Evolutionary conservation across 2,888 invertebrate genomes (phyloP).

Genomic region (Laspeyria flexula): DNA sequence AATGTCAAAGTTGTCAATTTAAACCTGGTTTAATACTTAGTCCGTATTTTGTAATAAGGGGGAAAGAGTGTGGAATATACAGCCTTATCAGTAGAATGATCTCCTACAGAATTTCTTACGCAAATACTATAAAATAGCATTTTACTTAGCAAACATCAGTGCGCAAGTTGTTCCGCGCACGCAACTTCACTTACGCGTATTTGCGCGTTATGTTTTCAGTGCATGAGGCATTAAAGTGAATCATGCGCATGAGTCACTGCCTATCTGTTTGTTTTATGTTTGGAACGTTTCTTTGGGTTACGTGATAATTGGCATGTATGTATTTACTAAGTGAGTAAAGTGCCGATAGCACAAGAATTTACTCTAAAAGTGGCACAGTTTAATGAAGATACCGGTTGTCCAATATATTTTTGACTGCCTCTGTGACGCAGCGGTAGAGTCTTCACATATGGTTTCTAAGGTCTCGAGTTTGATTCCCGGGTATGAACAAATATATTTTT

Average conservation of each 20-base stretch:
- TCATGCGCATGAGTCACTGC: slow-evolving; percentile 23
- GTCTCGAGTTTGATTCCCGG: too few species aligned
- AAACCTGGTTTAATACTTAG: too few species aligned
- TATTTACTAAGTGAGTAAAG: not conserved
- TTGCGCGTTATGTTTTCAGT: not conserved
- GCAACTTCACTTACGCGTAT: slow-evolving; percentile 18
- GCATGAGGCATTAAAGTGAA: slow-evolving; percentile 13
- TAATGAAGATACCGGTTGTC: too few species aligned
- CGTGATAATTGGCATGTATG: not conserved
- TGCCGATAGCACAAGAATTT: not conserved
- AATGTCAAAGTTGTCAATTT: too few species aligned
- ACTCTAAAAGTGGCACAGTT: too few species aligned
- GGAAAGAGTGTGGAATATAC: too few species aligned
- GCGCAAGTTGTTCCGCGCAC: slow-evolving; percentile 21
- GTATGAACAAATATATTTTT: too few species aligned
- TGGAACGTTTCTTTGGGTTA: not conserved
- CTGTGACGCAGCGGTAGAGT: too few species aligned
- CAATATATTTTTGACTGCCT: too few species aligned
- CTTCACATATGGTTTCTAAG: too few species aligned
- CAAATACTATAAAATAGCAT: not conserved
- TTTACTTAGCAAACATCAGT: not conserved
- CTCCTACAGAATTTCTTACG: not conserved
- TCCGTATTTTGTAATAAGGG: too few species aligned
- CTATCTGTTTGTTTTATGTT: not conserved
- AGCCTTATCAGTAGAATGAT: not conserved